Percentiles rank a stretch among this genome's conserved stretches.
Evolutionary conservation across 2,888 invertebrate species (phyloP).

Genomic region (Trilocha varians): DNA sequence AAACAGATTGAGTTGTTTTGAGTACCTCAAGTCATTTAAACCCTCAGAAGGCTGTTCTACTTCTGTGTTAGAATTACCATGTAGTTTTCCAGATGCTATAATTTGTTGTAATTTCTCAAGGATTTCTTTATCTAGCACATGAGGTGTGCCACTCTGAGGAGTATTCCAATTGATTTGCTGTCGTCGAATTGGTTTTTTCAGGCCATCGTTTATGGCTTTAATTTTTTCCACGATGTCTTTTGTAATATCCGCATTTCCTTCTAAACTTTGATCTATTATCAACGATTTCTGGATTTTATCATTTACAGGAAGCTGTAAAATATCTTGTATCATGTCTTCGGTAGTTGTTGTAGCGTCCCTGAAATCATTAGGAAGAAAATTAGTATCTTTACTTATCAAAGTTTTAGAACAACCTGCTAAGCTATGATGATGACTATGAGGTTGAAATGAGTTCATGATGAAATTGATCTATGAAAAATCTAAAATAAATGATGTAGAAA

Average conservation of each 20-base stretch:
- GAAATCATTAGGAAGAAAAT: conserved; percentile 25
- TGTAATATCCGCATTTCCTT: conserved; percentile 27
- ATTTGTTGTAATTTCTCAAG: conserved; percentile 52
- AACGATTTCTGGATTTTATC: conserved; percentile 32
- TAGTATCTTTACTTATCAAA: conserved; percentile 5
- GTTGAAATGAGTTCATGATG: background rate
- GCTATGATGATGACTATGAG: conserved; percentile 4
- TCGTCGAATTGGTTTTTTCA: conserved; percentile 43
- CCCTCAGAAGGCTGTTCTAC: conserved; percentile 25
- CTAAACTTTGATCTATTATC: conserved; percentile 25
- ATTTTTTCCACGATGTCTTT: conserved; percentile 72
- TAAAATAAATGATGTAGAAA: no score
- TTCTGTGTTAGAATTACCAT: conserved; percentile 23
- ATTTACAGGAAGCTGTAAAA: conserved; percentile 2
- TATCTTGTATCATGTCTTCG: conserved; percentile 13
- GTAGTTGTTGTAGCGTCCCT: conserved; percentile 23
- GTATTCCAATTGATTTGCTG: conserved; percentile 36
- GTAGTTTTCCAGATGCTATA: conserved; percentile 45
- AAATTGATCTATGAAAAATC: no score
- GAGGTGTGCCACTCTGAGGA: conserved; percentile 31
- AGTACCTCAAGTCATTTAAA: conserved; percentile 23
- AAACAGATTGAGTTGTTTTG: conserved; percentile 23
- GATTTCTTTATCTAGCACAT: conserved; percentile 44
- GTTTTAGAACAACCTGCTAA: conserved; percentile 5
- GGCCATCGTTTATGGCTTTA: conserved; percentile 61